These are phyloP conservation scores for Atrichornis clamosus DNA, from an alignment of 2,113 vertebrate genomes.

Conservation along the genomic window DNA sequence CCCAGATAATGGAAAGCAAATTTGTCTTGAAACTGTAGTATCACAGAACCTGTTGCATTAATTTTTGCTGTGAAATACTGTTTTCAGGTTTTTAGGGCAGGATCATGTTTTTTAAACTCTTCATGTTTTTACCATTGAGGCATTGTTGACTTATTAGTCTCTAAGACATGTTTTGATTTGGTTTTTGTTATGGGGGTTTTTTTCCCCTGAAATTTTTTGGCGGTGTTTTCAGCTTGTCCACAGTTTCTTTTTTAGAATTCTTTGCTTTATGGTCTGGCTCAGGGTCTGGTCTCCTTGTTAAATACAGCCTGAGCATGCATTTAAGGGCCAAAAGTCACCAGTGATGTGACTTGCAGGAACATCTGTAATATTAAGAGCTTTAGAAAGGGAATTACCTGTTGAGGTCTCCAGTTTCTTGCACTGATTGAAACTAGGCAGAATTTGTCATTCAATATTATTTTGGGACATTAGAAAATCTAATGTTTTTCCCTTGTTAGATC, in stretches of 20 bases:
- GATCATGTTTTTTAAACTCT: not conserved
- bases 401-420: not conserved
- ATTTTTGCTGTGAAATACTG: not conserved
- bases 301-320: not conserved
- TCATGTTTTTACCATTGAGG: too few species aligned
- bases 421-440: not conserved
- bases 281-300: not conserved
- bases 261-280: not conserved
- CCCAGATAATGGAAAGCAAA: not conserved
- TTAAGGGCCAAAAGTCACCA: not conserved
- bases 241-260: not conserved
- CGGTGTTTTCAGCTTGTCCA: not conserved
- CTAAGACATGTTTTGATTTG: not conserved
- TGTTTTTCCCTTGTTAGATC: not conserved
- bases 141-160: not conserved
- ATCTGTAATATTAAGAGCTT: not conserved
- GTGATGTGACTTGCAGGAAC: not conserved
- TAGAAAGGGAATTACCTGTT: not conserved
- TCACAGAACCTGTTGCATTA: not conserved
- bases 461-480: not conserved
- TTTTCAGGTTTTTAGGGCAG: not conserved
- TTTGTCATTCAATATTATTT: not conserved
- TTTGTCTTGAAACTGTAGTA: not conserved
- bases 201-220: not conserved
- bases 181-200: not conserved